Evolutionary conservation across 2,113 vertebrate species (phyloP).

Genomic region (Hucho hucho): DNA sequence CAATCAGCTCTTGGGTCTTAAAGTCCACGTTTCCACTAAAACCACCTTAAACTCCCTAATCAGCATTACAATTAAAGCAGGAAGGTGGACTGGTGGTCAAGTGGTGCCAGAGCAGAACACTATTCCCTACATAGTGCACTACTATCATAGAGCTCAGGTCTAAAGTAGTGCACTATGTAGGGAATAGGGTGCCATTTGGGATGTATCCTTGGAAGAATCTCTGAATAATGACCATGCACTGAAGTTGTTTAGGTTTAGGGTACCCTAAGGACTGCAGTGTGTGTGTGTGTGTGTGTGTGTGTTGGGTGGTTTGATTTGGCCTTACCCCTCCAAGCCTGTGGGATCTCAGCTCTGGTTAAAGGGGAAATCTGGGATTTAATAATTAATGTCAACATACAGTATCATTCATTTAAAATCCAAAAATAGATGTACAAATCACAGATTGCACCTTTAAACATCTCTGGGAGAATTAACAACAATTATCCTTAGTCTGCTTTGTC

Average conservation of each 20-base stretch:
- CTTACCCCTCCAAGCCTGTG: conserved; percentile 5
- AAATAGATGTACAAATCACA: too few species aligned
- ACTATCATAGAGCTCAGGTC: too few species aligned
- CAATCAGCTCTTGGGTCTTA: background rate
- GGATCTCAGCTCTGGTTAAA: conserved; percentile 21
- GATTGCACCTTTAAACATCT: too few species aligned
- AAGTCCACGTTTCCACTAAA: conserved; percentile 15
- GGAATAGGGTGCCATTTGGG: too few species aligned
- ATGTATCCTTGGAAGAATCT: background rate
- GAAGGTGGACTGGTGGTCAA: conserved; percentile 5
- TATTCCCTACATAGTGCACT: too few species aligned
- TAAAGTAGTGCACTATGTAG: too few species aligned
- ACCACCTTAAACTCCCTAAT: background rate
- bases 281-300: background rate
- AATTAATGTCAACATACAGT: too few species aligned
- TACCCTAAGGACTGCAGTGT: background rate
- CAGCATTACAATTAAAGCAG: background rate
- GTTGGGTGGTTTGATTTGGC: background rate
- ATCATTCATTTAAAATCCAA: too few species aligned
- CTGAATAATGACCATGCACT: background rate
- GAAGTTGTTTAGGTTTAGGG: background rate
- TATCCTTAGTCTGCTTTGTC: conserved; percentile 20
- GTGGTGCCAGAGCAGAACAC: background rate
- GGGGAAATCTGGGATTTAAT: background rate
- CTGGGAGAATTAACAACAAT: conserved; percentile 21